Percentiles rank a stretch among this genome's conserved stretches.
phyloP scores from a whole-genome alignment of 2,797 vertebrate genomes.

The Chromis chromis region DNA sequence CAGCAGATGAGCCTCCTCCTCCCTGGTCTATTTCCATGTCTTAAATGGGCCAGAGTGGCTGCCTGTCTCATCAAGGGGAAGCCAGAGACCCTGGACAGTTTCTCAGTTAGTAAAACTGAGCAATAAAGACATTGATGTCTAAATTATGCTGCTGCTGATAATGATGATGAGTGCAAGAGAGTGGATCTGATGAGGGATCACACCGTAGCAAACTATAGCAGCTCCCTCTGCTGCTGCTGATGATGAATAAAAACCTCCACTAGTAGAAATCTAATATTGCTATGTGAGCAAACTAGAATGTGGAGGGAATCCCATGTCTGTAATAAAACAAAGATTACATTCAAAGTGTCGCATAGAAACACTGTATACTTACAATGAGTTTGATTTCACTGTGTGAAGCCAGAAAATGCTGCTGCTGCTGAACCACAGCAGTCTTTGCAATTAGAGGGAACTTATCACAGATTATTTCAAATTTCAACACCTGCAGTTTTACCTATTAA shows the following conservation, averaged over 20 bases:
- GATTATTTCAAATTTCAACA: constrained; percentile 29
- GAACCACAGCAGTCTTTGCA: constrained; percentile 13
- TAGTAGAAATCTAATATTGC: constrained; percentile 52
- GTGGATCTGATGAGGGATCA: constrained; percentile 77
- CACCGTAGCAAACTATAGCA: constrained; percentile 72
- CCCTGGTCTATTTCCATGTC: constrained; percentile 79
- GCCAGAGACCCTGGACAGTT: constrained; percentile 68
- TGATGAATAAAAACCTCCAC: constrained; percentile 69
- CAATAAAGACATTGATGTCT: constrained; percentile 80
- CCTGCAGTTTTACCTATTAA: constrained; percentile 46
- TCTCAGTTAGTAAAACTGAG: constrained; percentile 72
- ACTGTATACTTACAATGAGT: constrained; percentile 22
- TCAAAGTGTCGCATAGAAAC: constrained; percentile 16
- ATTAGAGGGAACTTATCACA: constrained; percentile 36
- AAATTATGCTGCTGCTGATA: constrained; percentile 78
- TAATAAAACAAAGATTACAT: constrained; percentile 50
- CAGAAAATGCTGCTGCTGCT: neutral
- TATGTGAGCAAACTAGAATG: constrained; percentile 39
- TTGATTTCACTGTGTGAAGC: constrained; percentile 17
- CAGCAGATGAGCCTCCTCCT: constrained; percentile 74
- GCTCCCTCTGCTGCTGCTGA: constrained; percentile 77
- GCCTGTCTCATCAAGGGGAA: constrained; percentile 80
- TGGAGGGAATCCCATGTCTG: constrained; percentile 30
- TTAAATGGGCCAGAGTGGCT: constrained; percentile 83
- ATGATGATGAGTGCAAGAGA: constrained; percentile 72